Conservation (phyloP, 2,113 vertebrate genomes). For the Burhinus oedicnemus region DNA sequence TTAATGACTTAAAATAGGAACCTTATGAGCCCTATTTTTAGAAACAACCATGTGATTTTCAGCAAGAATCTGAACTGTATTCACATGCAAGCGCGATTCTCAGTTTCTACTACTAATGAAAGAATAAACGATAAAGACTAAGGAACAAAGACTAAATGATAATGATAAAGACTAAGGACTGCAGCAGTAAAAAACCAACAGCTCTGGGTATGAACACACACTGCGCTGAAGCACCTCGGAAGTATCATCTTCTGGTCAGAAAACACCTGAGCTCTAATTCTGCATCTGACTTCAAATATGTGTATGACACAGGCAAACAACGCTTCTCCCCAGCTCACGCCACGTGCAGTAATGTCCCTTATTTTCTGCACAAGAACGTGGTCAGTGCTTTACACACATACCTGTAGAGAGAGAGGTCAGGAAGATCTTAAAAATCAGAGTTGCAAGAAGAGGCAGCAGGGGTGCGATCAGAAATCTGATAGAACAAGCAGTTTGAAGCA, state of each 20-base stretch:
- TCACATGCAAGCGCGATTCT: not conserved
- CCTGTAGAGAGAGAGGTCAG: not conserved
- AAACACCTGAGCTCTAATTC: not conserved
- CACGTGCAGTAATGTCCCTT: fast-evolving
- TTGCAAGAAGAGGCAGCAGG: not conserved
- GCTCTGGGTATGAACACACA: not conserved
- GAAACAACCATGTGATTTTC: not conserved
- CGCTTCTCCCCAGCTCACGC: not conserved
- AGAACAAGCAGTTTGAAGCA: not conserved
- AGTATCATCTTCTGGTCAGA: not conserved
- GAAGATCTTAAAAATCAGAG: not conserved
- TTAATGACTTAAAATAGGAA: not conserved
- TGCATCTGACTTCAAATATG: not conserved
- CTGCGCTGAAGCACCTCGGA: not conserved
- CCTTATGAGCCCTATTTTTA: not conserved
- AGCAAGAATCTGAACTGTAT: not conserved
- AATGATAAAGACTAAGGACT: not conserved
- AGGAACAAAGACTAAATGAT: not conserved
- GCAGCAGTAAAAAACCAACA: not conserved
- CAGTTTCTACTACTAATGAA: not conserved
- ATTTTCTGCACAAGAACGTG: not conserved
- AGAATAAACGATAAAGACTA: not conserved
- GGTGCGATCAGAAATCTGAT: not conserved
- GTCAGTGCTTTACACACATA: not conserved
- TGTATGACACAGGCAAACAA: not conserved